A percentile compares a stretch with the other conserved stretches of the same genome.
Evolutionary conservation across 2,888 invertebrate genomes (phyloP).

Genomic region (Oxycera nigricornis): DNA sequence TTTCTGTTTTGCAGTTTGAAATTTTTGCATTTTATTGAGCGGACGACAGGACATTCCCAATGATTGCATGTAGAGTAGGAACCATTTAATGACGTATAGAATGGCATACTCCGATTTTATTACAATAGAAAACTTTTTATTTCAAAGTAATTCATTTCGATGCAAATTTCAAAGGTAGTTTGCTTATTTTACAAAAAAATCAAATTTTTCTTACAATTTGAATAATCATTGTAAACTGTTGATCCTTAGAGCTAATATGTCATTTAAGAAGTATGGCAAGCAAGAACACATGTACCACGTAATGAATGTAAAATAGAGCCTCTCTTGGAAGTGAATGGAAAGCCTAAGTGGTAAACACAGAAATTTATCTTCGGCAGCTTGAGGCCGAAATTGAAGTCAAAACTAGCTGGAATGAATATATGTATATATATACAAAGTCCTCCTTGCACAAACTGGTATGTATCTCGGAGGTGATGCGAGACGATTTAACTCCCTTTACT

Average conservation of each 20-base stretch:
- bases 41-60: too few species aligned
- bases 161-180: too few species aligned
- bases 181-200: too few species aligned
- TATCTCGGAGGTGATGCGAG: neutral
- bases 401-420: neutral
- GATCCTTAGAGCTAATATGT: slow-evolving; percentile 41
- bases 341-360: slow-evolving; percentile 18
- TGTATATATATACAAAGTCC: slow-evolving; percentile 13
- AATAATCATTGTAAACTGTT: slow-evolving; percentile 8
- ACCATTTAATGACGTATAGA: too few species aligned
- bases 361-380: neutral
- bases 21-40: too few species aligned
- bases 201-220: too few species aligned
- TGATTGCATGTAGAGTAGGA: too few species aligned
- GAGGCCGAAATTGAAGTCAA: neutral
- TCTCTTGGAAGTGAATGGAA: slow-evolving; percentile 28
- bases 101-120: too few species aligned
- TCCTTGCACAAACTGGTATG: slow-evolving; percentile 20
- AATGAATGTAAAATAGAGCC: slow-evolving; percentile 46
- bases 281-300: slow-evolving; percentile 45
- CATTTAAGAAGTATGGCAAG: slow-evolving; percentile 45
- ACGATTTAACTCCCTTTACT: slow-evolving; percentile 2
- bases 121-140: too few species aligned
- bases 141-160: too few species aligned
- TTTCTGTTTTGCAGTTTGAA: too few species aligned